Evolutionary conservation across 2,888 invertebrate genomes (phyloP).

Genomic region (Itoplectis maculator): DNA sequence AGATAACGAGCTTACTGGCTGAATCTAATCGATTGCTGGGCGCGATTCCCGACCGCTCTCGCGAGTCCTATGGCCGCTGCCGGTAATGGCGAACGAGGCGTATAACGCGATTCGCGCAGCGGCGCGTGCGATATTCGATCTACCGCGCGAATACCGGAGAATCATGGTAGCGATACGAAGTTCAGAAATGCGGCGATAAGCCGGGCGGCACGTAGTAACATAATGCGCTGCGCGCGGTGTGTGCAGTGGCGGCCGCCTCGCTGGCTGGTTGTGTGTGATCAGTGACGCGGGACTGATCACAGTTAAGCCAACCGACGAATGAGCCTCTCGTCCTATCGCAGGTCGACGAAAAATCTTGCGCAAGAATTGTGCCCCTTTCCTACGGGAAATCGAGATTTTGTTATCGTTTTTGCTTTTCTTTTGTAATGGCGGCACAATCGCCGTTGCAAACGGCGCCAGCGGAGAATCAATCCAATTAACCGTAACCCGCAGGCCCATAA

Average conservation of each 20-base stretch:
- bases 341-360: constrained; percentile 39
- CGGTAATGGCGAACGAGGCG: constrained; percentile 19
- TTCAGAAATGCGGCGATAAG: constrained; percentile 40
- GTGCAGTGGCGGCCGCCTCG: not conserved
- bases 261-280: constrained; percentile 27
- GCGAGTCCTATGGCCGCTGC: constrained; percentile 34
- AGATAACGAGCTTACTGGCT: not conserved
- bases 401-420: too few relatives aligned
- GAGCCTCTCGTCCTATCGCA: constrained; percentile 43
- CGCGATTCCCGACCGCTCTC: constrained; percentile 23
- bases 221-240: not conserved
- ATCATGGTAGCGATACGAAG: constrained; percentile 35
- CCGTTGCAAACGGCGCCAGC: too few relatives aligned
- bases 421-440: too few relatives aligned
- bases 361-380: not conserved
- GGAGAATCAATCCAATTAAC: not conserved
- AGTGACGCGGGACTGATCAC: constrained; percentile 69
- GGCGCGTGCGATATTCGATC: constrained; percentile 60
- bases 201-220: constrained; percentile 5
- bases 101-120: constrained; percentile 53
- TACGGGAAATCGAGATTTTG: not conserved
- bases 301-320: constrained; percentile 63
- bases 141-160: constrained; percentile 46
- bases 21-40: constrained; percentile 10
- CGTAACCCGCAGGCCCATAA: not conserved